Base-by-base conservation (phyloP, 2,113 vertebrate species). In the Xenopus borealis region DNA sequence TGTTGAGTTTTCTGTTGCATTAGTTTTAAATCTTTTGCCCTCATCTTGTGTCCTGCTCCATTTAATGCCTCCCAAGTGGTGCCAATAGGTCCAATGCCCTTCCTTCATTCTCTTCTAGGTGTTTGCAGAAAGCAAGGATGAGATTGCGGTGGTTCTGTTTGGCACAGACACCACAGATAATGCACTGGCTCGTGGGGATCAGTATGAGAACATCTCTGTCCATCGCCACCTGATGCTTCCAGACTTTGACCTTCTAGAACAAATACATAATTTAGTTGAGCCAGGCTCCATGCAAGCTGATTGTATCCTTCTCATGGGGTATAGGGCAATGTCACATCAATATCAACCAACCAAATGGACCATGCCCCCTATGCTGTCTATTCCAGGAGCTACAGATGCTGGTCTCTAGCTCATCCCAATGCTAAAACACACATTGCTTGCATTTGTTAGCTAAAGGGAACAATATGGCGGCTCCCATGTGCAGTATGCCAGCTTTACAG, bases 51-150 rank as follows among this genome's bases (percentile, higher is more conserved):
- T 50, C 4, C 12, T 9, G 9, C 3, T 13, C 9, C 47, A 50
- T 13, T 40, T 40, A 50, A 50, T 10, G 47, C 47, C 3, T 12
- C 33, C 33, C 33, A 40, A 50, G 47, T 50, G 53, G 1, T 7
- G 17, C 17, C 53, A n/a, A 18, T n/a, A n/a, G 17, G 53, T 13
- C 53, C 6, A 16, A 55, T n/a, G 18, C 14, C 20, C 20, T 2
- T 27, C 2, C 17, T 8, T 55, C 7, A 55, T 10, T 78, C 71
- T 69, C 6, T 76, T 80, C 16, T 81, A 99, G 97, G 93, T 99
- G 69, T 98, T 99, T 91, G 90, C 93, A 77, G 97, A 98, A 81
- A 92, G 83, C 71, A 99, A 96, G 81, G 95, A 98, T 83, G 96
- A 98, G 79, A 61, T 97, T 0, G 94, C 90, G 23, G 80, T 99